These are phyloP conservation scores for Mellivora capensis DNA, from an alignment of 2,113 vertebrate genomes.

Conservation along the genomic window DNA sequence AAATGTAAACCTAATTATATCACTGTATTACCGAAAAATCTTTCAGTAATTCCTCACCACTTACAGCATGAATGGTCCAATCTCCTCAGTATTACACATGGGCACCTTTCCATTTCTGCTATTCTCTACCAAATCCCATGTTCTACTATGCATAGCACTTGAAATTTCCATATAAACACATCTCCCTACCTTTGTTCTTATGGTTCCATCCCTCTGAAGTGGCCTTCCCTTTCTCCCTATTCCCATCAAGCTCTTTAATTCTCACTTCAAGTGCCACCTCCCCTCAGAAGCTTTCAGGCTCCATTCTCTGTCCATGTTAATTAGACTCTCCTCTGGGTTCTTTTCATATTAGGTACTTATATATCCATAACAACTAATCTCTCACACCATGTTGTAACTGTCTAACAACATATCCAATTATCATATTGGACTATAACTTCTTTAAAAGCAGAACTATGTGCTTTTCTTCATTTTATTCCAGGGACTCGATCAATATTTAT, in stretches of 20 bases:
- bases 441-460: neutral
- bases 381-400: neutral
- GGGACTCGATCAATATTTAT: neutral
- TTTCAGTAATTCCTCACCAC: neutral
- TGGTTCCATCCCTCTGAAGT: neutral
- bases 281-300: neutral
- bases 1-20: constrained; percentile 7
- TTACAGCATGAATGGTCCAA: neutral
- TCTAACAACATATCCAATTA: neutral
- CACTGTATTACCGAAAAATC: neutral
- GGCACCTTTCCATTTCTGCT: neutral
- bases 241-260: neutral
- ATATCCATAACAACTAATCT: neutral
- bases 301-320: neutral
- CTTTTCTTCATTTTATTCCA: neutral
- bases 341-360: neutral
- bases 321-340: neutral
- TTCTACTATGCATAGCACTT: neutral
- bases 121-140: neutral
- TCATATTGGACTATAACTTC: neutral
- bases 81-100: neutral
- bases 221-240: neutral
- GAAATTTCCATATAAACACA: neutral
- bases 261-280: neutral
- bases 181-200: neutral